Conservation (phyloP, 2,797 vertebrate species). For the Echeneis naucrates region DNA sequence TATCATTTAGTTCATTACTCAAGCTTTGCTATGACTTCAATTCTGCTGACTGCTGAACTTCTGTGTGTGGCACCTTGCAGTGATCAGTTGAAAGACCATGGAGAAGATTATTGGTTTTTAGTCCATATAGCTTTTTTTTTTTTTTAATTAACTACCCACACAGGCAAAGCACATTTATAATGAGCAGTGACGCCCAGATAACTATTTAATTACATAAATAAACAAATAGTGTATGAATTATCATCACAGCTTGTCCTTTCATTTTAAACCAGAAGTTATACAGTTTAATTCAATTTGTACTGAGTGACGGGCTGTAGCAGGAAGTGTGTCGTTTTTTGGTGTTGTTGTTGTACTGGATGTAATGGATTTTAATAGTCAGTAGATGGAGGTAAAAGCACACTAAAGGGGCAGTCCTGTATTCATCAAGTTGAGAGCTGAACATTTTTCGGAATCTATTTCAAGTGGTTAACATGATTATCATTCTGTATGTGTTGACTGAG, state of each 20-base stretch:
- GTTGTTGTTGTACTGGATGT: neutral
- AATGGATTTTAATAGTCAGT: neutral
- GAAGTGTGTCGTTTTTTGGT: rapidly evolving
- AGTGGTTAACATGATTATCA: neutral
- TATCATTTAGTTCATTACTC: no score
- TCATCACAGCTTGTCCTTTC: neutral
- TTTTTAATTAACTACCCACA: no score
- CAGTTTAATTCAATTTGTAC: neutral
- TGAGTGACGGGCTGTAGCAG: neutral
- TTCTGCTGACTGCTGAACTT: no score
- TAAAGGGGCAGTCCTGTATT: constrained; percentile 3
- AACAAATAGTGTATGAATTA: neutral
- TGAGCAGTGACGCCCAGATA: no score
- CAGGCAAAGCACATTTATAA: no score
- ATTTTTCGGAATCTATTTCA: no score
- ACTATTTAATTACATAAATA: neutral
- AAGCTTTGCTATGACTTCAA: no score
- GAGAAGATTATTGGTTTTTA: no score
- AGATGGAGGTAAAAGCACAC: constrained; percentile 60
- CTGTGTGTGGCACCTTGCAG: no score
- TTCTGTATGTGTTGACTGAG: neutral
- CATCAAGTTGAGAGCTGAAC: neutral
- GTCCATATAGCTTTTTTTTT: no score
- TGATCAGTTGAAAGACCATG: no score
- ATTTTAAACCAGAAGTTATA: neutral